phyloP scores from a whole-genome alignment of 2,888 invertebrate species.

The Agrochola circellaris region DNA sequence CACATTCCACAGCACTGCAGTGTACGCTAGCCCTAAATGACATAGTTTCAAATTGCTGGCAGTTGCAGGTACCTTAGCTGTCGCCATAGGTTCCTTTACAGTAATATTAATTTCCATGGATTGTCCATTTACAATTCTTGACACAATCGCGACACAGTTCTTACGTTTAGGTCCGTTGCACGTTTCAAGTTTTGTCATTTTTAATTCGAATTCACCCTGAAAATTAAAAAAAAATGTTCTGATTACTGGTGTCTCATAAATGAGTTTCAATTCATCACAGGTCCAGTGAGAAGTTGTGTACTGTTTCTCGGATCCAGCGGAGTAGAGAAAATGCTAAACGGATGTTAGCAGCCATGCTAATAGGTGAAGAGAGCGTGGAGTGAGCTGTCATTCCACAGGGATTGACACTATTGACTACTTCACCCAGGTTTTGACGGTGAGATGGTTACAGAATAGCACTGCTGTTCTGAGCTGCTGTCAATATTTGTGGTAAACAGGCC shows the following conservation, averaged over 20 bases:
- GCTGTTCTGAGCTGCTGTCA: neutral
- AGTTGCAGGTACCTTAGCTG: conserved; percentile 29
- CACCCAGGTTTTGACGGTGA: too few species aligned
- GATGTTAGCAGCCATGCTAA: too few species aligned
- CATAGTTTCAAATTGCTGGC: neutral
- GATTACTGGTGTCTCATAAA: too few species aligned
- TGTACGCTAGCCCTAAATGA: neutral
- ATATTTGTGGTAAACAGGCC: neutral
- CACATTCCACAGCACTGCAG: too few species aligned
- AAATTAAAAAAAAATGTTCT: conserved; percentile 13
- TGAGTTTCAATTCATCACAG: neutral
- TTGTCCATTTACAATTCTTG: neutral
- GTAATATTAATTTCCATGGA: neutral
- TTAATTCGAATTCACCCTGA: conserved; percentile 59
- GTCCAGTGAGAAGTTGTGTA: too few species aligned
- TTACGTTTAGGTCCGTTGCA: conserved; percentile 61
- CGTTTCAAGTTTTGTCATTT: conserved; percentile 17
- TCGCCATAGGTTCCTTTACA: conserved; percentile 41
- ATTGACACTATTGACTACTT: too few species aligned
- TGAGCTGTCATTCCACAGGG: too few species aligned
- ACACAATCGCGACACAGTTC: conserved; percentile 31
- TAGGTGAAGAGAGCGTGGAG: too few species aligned
- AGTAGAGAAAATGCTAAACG: neutral
- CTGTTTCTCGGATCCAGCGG: too few species aligned
- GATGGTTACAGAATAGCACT: too few species aligned